These are phyloP conservation scores for Orchesellides sinensis DNA, from an alignment of 2,888 invertebrate genomes.

Conservation along the genomic window DNA sequence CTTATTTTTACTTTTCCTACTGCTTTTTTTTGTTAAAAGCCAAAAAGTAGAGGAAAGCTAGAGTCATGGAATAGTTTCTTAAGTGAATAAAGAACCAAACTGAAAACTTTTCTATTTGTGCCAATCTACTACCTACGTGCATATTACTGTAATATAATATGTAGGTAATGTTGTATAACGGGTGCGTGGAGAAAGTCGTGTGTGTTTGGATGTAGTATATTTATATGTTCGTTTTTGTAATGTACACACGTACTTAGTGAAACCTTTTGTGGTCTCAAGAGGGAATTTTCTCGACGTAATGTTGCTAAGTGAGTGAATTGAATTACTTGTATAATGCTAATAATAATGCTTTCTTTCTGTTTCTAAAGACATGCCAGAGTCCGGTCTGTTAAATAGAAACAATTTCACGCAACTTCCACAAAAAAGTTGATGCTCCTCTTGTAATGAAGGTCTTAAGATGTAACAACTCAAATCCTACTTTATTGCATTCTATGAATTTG, in stretches of 20 bases:
- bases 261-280: constrained; percentile 43
- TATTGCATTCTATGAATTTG: constrained; percentile 34
- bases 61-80: not conserved
- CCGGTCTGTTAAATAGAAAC: constrained; percentile 17
- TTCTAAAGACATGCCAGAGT: too few species aligned
- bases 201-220: too few species aligned
- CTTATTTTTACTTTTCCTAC: not conserved
- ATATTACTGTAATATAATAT: too few species aligned
- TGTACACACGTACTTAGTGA: constrained; percentile 46
- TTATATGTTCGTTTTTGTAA: constrained; percentile 48
- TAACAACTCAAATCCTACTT: constrained; percentile 28
- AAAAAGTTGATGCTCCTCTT: not conserved
- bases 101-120: not conserved
- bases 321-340: constrained; percentile 55
- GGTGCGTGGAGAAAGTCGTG: too few species aligned
- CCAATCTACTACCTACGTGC: too few species aligned
- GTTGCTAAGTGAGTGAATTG: constrained; percentile 44
- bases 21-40: not conserved
- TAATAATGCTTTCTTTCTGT: constrained; percentile 20
- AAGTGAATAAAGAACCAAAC: not conserved
- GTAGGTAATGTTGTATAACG: not conserved
- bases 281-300: constrained; percentile 52
- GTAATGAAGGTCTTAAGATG: not conserved
- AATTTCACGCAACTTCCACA: constrained; percentile 30
- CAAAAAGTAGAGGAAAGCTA: not conserved